Conservation (phyloP, 2,888 invertebrate genomes). For the Callosobruchus maculatus region DNA sequence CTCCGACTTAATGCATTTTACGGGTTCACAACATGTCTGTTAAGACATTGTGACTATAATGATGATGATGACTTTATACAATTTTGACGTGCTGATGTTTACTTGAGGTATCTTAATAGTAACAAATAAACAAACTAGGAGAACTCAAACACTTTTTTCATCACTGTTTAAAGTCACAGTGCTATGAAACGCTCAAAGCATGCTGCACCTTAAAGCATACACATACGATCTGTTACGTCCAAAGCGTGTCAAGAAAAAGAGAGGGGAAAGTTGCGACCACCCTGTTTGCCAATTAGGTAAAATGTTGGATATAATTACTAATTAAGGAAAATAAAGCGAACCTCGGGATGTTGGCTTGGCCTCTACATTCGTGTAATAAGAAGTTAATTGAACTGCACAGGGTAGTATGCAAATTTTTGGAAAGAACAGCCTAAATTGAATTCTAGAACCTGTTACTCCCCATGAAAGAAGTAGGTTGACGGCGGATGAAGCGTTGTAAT, state of each 20-base stretch:
- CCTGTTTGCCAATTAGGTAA: conserved; percentile 45
- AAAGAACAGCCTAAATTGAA: neutral
- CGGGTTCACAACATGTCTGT: too few relatives aligned
- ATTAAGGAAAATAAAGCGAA: conserved; percentile 43
- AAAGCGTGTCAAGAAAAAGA: neutral
- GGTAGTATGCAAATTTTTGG: conserved; percentile 7
- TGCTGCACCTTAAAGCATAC: neutral
- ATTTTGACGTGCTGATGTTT: too few relatives aligned
- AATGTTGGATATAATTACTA: conserved; percentile 45
- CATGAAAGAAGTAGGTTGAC: too few relatives aligned
- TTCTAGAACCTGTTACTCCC: too few relatives aligned
- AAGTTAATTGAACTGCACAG: conserved; percentile 37
- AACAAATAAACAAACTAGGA: too few relatives aligned
- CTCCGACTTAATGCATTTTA: too few relatives aligned
- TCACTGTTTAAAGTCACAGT: neutral
- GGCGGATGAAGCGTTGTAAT: too few relatives aligned
- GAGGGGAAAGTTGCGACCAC: conserved; percentile 31
- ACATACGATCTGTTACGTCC: neutral
- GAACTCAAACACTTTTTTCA: too few relatives aligned
- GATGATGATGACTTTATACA: too few relatives aligned
- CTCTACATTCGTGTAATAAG: conserved; percentile 25
- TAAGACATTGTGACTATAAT: too few relatives aligned
- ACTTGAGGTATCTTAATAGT: too few relatives aligned
- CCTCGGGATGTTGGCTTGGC: conserved; percentile 22
- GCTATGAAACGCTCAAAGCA: neutral